A percentile compares a stretch with the other conserved stretches of the same genome.
These are phyloP conservation scores for Acipenser oxyrinchus DNA, from an alignment of 2,797 vertebrate species.

Conservation along the genomic window DNA sequence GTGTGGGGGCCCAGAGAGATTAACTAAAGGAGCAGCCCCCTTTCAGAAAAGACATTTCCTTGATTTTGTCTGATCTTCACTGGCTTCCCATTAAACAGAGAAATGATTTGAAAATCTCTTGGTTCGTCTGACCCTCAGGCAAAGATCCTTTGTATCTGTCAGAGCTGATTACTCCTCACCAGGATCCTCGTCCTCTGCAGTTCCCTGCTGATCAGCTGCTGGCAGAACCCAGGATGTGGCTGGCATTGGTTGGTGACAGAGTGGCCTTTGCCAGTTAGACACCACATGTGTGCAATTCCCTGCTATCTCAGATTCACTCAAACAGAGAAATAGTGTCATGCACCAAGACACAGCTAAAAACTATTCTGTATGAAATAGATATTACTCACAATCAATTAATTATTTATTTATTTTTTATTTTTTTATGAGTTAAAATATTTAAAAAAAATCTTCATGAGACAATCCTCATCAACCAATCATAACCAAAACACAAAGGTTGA, in stretches of 20 bases:
- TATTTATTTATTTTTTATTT: no score
- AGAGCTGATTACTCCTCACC: constrained; percentile 37
- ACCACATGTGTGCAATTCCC: not conserved
- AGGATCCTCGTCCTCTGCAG: constrained; percentile 35
- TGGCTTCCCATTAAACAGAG: not conserved
- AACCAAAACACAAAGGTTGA: no score
- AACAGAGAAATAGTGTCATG: no score
- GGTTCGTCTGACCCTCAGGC: constrained; percentile 23
- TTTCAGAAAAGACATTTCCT: not conserved
- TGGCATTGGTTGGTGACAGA: not conserved
- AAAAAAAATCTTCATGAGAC: no score
- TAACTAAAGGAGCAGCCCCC: no score
- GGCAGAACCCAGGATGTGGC: not conserved
- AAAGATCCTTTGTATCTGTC: constrained; percentile 30
- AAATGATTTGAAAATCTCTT: not conserved
- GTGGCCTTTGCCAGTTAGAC: constrained; percentile 2
- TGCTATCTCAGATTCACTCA: not conserved
- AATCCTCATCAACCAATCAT: no score
- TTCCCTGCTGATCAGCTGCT: constrained; percentile 18
- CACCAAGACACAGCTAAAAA: no score
- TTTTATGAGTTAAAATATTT: no score
- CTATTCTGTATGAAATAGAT: no score
- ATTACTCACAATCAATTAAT: no score
- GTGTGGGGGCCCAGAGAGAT: no score
- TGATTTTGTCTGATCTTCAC: not conserved